Percentiles rank a stretch among this genome's conserved stretches.
phyloP scores from a whole-genome alignment of 92 coral and sea anemone species.

The Muricea muricata region DNA sequence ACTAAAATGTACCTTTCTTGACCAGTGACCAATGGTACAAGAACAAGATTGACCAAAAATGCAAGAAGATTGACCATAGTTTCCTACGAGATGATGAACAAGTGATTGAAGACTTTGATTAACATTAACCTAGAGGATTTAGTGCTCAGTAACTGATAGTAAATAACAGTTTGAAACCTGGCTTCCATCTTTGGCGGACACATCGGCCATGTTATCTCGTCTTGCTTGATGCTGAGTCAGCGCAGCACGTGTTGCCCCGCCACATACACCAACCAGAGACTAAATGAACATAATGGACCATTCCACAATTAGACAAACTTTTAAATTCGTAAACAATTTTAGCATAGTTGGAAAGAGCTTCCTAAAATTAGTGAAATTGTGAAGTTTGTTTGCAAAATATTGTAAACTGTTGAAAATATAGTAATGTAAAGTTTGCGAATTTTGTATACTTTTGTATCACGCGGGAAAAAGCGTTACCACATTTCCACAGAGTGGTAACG shows the following conservation, averaged over 20 bases:
- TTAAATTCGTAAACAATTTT: too few relatives aligned
- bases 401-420: too few relatives aligned
- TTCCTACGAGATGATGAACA: conserved; percentile 65
- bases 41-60: conserved; percentile 84
- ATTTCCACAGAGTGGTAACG: too few relatives aligned
- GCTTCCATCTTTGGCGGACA: conserved; percentile 99
- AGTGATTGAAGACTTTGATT: not conserved
- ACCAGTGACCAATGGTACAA: conserved; percentile 92
- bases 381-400: too few relatives aligned
- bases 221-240: conserved; percentile 99
- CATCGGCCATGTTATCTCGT: conserved; percentile 99
- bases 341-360: too few relatives aligned
- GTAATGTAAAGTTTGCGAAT: too few relatives aligned
- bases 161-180: conserved; percentile 78
- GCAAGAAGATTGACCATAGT: conserved; percentile 95
- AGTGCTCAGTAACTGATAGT: too few relatives aligned
- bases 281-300: conserved; percentile 25
- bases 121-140: too few relatives aligned
- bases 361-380: too few relatives aligned
- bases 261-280: conserved; percentile 98
- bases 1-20: conserved; percentile 56
- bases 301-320: too few relatives aligned
- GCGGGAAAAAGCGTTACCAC: too few relatives aligned
- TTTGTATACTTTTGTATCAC: too few relatives aligned
- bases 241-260: conserved; percentile 98